Percentiles rank a stretch among this genome's conserved stretches.
Conservation (phyloP, 2,888 invertebrate genomes). For the Sthenelais limicola region DNA sequence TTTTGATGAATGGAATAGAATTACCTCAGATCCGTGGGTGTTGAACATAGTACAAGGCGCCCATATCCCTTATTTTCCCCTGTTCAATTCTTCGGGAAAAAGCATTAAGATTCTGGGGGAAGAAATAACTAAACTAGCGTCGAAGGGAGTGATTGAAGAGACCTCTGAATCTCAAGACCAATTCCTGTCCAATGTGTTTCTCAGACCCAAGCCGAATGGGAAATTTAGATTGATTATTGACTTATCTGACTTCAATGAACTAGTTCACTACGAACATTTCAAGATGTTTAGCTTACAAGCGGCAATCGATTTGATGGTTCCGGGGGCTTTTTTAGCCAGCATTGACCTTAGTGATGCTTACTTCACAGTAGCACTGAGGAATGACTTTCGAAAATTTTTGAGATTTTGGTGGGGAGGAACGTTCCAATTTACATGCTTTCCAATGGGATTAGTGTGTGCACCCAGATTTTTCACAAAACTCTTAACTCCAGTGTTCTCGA, state of each 20-base stretch:
- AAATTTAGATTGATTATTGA: too few species aligned
- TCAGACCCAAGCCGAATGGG: too few species aligned
- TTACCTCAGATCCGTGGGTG: background rate
- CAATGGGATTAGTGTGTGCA: background rate
- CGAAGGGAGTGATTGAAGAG: background rate
- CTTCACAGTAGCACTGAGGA: too few species aligned
- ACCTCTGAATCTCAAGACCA: background rate
- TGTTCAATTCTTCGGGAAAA: background rate
- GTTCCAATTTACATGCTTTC: background rate
- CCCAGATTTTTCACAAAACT: conserved; percentile 2
- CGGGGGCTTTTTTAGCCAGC: too few species aligned
- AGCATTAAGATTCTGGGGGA: background rate
- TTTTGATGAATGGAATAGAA: background rate
- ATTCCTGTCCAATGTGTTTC: too few species aligned
- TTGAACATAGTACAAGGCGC: background rate
- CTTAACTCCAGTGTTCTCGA: background rate
- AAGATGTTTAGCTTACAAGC: too few species aligned
- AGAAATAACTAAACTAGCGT: background rate
- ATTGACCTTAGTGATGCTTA: too few species aligned
- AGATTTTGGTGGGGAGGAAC: background rate
- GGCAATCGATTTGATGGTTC: too few species aligned
- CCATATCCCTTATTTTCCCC: background rate
- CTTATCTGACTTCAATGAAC: too few species aligned
- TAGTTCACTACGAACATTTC: too few species aligned
- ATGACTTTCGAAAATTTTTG: background rate